Conservation (phyloP, 1,140 invertebrate genomes). For the Diuraphis noxia region DNA sequence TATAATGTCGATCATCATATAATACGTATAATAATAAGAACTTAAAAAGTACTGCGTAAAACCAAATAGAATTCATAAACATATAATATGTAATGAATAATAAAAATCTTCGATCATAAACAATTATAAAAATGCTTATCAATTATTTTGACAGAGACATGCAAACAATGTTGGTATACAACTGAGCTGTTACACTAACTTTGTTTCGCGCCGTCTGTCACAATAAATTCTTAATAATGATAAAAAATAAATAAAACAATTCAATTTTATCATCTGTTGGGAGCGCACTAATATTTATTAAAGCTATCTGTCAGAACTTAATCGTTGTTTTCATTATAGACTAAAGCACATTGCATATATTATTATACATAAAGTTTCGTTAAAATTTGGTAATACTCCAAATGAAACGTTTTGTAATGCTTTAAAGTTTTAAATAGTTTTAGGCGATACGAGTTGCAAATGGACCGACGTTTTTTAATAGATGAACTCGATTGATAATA, state of each 20-base stretch:
- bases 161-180: not conserved
- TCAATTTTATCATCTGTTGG: not conserved
- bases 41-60: not conserved
- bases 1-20: not conserved
- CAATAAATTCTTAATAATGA: not conserved
- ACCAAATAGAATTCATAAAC: not conserved
- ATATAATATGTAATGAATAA: not conserved
- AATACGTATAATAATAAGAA: not conserved
- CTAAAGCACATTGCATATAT: not conserved
- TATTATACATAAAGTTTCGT: not conserved
- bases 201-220: not conserved
- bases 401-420: not conserved
- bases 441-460: not conserved
- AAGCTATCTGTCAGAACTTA: not conserved
- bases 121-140: not conserved
- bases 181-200: not conserved
- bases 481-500: not conserved
- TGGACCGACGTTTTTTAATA: not conserved
- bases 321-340: not conserved
- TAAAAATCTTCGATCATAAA: not conserved
- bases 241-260: not conserved
- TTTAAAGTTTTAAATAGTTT: not conserved
- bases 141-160: not conserved
- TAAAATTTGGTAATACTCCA: slow-evolving; percentile 2
- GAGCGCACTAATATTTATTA: not conserved